Evolutionary conservation across 2,797 vertebrate species (phyloP).

Genomic region (Babyrousa celebensis): DNA sequence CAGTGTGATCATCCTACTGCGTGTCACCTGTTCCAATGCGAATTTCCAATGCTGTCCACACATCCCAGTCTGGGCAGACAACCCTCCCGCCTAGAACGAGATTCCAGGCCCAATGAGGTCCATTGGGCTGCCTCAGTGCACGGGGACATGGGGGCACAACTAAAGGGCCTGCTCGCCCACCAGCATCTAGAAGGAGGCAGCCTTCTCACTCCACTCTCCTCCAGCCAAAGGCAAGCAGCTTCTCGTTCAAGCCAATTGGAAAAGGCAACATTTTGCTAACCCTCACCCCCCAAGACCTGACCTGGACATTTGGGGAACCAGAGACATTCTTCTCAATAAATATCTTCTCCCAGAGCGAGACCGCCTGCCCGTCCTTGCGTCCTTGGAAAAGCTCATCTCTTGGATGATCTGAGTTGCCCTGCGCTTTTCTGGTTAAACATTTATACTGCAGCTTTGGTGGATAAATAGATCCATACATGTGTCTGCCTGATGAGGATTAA

Average conservation of each 20-base stretch:
- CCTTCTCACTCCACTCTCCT: not conserved
- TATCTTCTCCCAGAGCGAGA: not conserved
- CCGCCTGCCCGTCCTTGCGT: not conserved
- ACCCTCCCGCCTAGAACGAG: not conserved
- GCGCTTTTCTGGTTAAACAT: slow-evolving; percentile 64
- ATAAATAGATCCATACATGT: not conserved
- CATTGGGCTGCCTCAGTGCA: rapidly evolving
- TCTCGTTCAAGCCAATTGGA: not conserved
- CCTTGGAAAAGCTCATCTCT: not conserved
- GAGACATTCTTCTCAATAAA: not conserved
- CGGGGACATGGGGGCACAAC: not conserved
- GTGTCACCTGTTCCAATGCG: not conserved
- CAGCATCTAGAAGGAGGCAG: rapidly evolving
- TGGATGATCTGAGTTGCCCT: not conserved
- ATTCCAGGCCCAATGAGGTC: not conserved
- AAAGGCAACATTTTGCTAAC: not conserved
- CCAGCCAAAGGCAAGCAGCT: not conserved
- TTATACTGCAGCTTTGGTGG: not conserved
- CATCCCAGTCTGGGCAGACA: rapidly evolving
- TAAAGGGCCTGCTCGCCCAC: not conserved
- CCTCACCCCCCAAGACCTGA: too few relatives aligned
- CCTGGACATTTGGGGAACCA: not conserved
- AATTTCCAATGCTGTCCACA: not conserved
- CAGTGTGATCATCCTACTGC: not conserved
- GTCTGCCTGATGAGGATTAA: slow-evolving; percentile 46